Base-by-base conservation (phyloP, 1,140 invertebrate species). In the Dryas iulia region DNA sequence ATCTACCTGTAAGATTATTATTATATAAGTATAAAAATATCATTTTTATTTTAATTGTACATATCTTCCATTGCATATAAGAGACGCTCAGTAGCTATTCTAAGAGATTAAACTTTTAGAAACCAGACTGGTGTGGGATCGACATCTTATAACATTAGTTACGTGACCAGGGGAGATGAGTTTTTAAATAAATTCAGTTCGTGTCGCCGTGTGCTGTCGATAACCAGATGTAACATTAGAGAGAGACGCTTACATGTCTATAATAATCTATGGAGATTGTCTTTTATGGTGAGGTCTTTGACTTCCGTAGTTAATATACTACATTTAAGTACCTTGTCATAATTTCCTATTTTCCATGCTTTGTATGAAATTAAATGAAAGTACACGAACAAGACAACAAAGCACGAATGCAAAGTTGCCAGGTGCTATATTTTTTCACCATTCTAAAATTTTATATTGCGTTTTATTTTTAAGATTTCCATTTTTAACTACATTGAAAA, bases 151-250 rank as follows among this genome's bases (percentile, higher is more conserved):
- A 30, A 23, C 76, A 76, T 77, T 79, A 71, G 74, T 77, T 80
- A 82, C 83, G 81, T 83, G 81, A 78, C 80, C 79, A 35, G 61
- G 70, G 72, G 78, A 78, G 78, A 83, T 82, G 77, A 82, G 78
- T 77, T 83, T 82, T 78, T 78, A 81, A 83, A 85, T 80, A 61
- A 80, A 83, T 83, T 82, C 78, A 23, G 35, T 47, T 28, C 71
- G 64, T 77, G 79, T 80, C 56, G 33, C 4, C 58, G 10, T 53
- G 31, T 66, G 18, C 30, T 31, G 12, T 53, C 28, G 24, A 59
- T 56, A 59, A 31, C 25, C 24, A 24, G 7, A 66, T 12, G 30
- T 60, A 35, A 24, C 18, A 0, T 25, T 47, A 47, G 39, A 47
- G 6, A 21, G 14, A 14, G 35, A n/a, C n/a, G n/a, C n/a, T 47